Base-by-base conservation (phyloP, 2,888 invertebrate species). In the Mythimna albipuncta region DNA sequence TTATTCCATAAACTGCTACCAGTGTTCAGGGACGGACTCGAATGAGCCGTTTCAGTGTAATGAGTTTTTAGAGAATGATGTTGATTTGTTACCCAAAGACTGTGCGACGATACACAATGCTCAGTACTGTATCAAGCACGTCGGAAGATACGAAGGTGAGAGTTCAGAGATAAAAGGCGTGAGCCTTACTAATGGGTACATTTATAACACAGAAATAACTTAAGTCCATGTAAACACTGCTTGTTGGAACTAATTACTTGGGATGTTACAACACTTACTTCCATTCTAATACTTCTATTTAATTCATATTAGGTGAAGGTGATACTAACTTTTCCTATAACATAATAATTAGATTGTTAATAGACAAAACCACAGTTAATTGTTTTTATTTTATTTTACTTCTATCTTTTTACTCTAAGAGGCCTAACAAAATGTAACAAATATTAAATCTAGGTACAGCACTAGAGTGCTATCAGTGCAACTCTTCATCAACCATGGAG, bases 51-150 rank as follows among this genome's bases (percentile, higher is more conserved):
- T 98, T 93, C 98, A 98, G 92, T 99, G 99, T 94, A 98, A 98
- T 91, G 98, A 99, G 91, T 98, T 97, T 97, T 96, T 98, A 90
- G 96, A 97, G 74, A 96, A 95, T 86, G 97, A 97, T 91, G 97
- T 97, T 87, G 97, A 97, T 89, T 96, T 99, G 85, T 90, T 94
- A 88, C 97, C 97, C 68, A 97, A 96, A 85, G 97, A 98, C 87
- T 99, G 99, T 94, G 97, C 97, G 82, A 96, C 97, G 75, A 98
- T 99, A 76, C 98, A 98, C 91, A 97, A 97, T 83, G 99, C 99
- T 21, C 97, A 97, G 89, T 99, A 97, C 93, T 99, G 99, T 94
- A 97, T 99, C 86, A 99, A 99, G 96, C 98, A 98, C 89, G 98
- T 98, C 76, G 99, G 99, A 82, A 97, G 99, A 90, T 98, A 97